Evolutionary conservation across 2,888 invertebrate species (phyloP).

Genomic region (Ommatoiulus sabulosus): DNA sequence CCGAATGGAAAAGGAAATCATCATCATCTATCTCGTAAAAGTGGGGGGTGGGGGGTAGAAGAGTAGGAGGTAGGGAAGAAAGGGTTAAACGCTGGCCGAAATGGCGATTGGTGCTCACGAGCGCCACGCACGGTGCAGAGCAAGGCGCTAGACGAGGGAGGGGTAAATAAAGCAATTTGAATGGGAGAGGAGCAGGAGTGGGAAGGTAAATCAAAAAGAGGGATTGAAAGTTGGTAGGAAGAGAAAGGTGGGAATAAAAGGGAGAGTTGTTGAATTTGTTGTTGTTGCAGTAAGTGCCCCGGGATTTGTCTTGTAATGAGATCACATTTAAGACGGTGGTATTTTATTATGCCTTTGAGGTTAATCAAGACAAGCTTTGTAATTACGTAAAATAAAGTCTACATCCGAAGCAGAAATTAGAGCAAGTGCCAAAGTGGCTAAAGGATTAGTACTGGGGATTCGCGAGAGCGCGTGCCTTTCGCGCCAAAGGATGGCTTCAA

Average conservation of each 20-base stretch:
- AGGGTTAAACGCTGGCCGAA: background rate
- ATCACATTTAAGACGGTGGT: constrained; percentile 57
- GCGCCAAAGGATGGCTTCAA: background rate
- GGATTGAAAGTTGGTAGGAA: constrained; percentile 23
- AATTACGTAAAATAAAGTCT: constrained; percentile 54
- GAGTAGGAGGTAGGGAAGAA: background rate
- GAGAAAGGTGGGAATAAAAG: constrained; percentile 44
- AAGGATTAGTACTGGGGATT: constrained; percentile 42
- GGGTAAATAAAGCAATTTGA: constrained; percentile 21
- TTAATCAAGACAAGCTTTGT: constrained; percentile 57
- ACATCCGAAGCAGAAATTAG: constrained; percentile 42
- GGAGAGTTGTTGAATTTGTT: constrained; percentile 50
- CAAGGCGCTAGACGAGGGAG: background rate
- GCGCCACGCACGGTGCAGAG: background rate
- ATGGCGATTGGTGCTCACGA: background rate
- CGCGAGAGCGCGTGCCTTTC: background rate
- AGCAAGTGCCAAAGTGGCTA: constrained; percentile 47
- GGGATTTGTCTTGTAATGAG: constrained; percentile 56
- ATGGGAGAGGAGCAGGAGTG: constrained; percentile 22
- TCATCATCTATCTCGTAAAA: constrained; percentile 19
- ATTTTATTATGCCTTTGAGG: constrained; percentile 55
- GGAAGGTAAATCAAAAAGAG: constrained; percentile 42
- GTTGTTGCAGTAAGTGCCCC: constrained; percentile 50
- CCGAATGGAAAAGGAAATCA: constrained; percentile 19
- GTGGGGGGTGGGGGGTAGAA: too few species aligned